Percentiles rank a stretch among this genome's conserved stretches.
Conservation (phyloP, 2,888 invertebrate species). For the Tachystola acroxantha region DNA sequence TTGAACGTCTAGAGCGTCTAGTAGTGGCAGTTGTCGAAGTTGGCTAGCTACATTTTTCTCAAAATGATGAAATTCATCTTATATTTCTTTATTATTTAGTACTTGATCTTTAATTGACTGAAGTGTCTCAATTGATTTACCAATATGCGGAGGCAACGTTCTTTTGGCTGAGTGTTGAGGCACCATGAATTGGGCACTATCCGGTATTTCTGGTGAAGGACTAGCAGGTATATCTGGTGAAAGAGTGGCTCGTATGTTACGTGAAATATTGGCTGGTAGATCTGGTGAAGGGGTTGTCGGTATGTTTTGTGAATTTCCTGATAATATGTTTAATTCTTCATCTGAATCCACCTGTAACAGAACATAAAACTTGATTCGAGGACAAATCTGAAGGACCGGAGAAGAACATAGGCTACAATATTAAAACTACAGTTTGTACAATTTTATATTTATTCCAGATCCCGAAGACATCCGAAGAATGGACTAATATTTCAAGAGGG, state of each 20-base stretch:
- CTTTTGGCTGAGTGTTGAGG: not conserved
- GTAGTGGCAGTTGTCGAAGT: slow-evolving; percentile 5
- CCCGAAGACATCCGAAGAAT: slow-evolving; percentile 2
- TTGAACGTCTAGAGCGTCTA: slow-evolving; percentile 9
- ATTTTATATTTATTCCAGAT: slow-evolving; percentile 3
- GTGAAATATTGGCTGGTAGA: not conserved
- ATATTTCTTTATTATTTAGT: slow-evolving; percentile 3
- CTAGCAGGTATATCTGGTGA: not conserved
- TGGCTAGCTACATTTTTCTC: slow-evolving; percentile 8
- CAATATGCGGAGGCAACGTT: not conserved
- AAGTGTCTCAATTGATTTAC: slow-evolving; percentile 5
- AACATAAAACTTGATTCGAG: not conserved
- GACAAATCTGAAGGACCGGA: too few relatives aligned
- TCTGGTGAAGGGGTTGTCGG: not conserved
- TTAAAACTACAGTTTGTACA: too few relatives aligned
- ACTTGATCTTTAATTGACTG: slow-evolving; percentile 4
- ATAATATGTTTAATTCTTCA: too few relatives aligned
- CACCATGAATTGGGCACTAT: not conserved
- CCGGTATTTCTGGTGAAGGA: not conserved
- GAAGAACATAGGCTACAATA: too few relatives aligned
- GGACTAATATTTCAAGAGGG: not conserved
- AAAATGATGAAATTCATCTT: slow-evolving; percentile 9
- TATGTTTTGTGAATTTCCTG: not conserved
- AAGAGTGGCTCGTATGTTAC: not conserved
- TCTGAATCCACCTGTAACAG: not conserved